These are phyloP conservation scores for Tauraco hartlaubi DNA, from an alignment of 2,797 vertebrate species.

Conservation along the genomic window DNA sequence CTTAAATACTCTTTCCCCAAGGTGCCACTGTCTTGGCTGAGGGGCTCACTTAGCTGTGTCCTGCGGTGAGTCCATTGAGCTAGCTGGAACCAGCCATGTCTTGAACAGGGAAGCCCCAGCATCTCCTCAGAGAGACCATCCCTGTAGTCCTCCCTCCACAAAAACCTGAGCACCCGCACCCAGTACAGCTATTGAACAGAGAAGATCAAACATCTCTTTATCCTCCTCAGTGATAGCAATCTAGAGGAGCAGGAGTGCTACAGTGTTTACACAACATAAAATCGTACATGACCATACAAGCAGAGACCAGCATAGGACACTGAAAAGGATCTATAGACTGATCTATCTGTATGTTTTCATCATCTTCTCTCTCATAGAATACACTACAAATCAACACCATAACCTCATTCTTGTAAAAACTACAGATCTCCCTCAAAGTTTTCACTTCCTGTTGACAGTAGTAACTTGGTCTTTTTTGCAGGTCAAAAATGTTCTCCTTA, in stretches of 20 bases:
- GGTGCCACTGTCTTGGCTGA: background rate
- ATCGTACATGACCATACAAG: rapidly evolving
- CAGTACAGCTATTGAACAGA: background rate
- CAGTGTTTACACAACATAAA: background rate
- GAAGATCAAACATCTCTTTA: background rate
- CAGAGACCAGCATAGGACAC: background rate
- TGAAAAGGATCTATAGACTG: background rate
- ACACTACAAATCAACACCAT: background rate
- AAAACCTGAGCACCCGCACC: background rate
- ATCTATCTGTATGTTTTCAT: background rate
- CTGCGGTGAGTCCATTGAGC: background rate
- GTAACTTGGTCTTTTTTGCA: background rate
- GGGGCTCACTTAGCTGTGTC: background rate
- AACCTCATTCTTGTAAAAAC: background rate
- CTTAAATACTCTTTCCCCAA: background rate
- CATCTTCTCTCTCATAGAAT: background rate
- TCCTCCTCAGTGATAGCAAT: background rate
- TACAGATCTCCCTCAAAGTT: background rate
- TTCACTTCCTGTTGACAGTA: background rate
- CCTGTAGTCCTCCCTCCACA: background rate
- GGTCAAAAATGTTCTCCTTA: background rate
- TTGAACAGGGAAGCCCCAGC: background rate
- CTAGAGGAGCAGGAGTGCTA: background rate
- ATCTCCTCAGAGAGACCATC: background rate
- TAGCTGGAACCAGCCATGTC: background rate